These are phyloP conservation scores for Epinotia nisella DNA, from an alignment of 2,888 invertebrate genomes.

Conservation along the genomic window DNA sequence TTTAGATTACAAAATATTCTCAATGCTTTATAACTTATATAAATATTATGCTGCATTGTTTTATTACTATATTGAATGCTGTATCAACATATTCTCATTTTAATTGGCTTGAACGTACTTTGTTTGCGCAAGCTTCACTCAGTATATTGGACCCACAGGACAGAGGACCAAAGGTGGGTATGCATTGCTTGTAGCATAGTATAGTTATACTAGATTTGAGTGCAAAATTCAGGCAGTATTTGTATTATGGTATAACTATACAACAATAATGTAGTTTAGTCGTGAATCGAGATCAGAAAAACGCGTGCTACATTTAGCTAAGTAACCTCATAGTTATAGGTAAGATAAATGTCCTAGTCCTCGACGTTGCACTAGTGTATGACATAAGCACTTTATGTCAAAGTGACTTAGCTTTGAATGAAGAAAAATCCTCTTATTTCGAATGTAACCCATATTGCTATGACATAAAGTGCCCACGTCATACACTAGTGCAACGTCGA, in stretches of 20 bases:
- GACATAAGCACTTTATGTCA: no score
- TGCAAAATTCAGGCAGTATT: not conserved
- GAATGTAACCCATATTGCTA: no score
- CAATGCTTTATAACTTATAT: not conserved
- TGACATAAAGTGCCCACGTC: no score
- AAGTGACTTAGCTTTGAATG: no score
- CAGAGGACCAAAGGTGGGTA: slow-evolving; percentile 74
- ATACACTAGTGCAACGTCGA: no score
- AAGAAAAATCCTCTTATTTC: no score
- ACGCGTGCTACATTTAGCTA: not conserved
- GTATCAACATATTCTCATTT: slow-evolving; percentile 69
- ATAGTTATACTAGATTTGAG: not conserved
- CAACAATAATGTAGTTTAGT: not conserved
- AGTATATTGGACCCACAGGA: slow-evolving; percentile 80
- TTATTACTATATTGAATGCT: slow-evolving; percentile 26
- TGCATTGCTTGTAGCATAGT: slow-evolving; percentile 57
- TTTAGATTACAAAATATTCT: slow-evolving; percentile 5
- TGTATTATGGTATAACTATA: not conserved
- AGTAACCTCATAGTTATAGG: not conserved
- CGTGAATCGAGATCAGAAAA: not conserved
- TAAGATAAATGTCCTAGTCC: not conserved
- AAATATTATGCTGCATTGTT: slow-evolving; percentile 15
- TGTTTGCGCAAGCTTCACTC: slow-evolving; percentile 84
- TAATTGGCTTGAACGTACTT: slow-evolving; percentile 82
- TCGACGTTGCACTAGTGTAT: no score